These are phyloP conservation scores for Phrynosoma blainvillii DNA, from an alignment of 2,113 vertebrate genomes.

Conservation along the genomic window DNA sequence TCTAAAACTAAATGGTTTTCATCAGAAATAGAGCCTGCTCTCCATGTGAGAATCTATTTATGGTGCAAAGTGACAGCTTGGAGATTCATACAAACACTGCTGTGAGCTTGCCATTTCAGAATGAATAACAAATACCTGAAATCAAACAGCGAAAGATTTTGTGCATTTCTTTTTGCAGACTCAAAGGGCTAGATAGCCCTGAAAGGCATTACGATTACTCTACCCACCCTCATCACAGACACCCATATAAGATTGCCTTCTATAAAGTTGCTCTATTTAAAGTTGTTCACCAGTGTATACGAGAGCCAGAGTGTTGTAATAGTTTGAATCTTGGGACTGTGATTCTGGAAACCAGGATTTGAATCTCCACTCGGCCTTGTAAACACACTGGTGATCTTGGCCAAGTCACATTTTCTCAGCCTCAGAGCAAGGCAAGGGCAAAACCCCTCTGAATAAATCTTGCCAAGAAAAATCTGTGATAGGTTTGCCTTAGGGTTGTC, in stretches of 20 bases:
- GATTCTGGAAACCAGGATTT: too few species aligned
- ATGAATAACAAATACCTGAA: slow-evolving; percentile 14
- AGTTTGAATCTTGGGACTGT: too few species aligned
- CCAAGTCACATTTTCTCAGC: too few species aligned
- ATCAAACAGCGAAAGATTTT: background rate
- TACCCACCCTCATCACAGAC: too few species aligned
- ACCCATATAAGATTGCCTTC: background rate
- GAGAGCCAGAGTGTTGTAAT: too few species aligned
- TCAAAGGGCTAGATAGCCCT: background rate
- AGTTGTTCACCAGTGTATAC: too few species aligned
- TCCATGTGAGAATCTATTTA: background rate
- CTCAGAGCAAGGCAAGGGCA: too few species aligned
- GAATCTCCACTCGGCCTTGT: too few species aligned
- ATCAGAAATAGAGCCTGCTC: background rate
- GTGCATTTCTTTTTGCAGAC: background rate
- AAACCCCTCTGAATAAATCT: too few species aligned
- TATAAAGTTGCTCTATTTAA: background rate
- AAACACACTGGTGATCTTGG: too few species aligned
- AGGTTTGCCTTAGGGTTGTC: too few species aligned
- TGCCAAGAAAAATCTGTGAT: too few species aligned
- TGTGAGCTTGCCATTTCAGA: slow-evolving; percentile 7
- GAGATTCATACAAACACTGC: background rate
- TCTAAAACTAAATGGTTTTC: slow-evolving; percentile 30
- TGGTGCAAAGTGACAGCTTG: background rate
- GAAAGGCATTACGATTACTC: background rate